Evolutionary conservation across 2,113 vertebrate genomes (phyloP).

Genomic region (Mesoclemmys tuberculata): DNA sequence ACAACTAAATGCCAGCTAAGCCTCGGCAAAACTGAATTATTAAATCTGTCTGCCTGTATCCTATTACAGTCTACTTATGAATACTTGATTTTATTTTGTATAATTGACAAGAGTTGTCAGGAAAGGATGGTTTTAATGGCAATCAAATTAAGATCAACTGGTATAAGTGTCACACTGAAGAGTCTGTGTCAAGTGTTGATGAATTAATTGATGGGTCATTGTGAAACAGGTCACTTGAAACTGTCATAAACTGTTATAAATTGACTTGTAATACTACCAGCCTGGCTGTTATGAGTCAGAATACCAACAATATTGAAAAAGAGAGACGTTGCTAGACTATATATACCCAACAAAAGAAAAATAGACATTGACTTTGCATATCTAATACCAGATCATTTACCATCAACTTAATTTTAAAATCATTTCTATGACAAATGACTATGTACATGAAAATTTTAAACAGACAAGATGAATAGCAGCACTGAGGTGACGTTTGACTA

Average conservation of each 20-base stretch:
- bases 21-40: constrained; percentile 94
- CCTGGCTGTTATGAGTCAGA: constrained; percentile 5
- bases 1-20: constrained; percentile 86
- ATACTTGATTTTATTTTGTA: constrained; percentile 98
- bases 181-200: constrained; percentile 65
- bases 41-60: constrained; percentile 91
- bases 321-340: constrained; percentile 33
- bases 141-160: constrained; percentile 83
- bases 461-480: constrained; percentile 58
- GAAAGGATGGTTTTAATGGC: constrained; percentile 82
- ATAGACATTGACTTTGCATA: constrained; percentile 33
- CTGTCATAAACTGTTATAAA: constrained; percentile 73
- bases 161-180: constrained; percentile 76
- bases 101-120: constrained; percentile 92
- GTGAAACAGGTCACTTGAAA: constrained; percentile 63
- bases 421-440: constrained; percentile 72
- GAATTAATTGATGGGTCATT: constrained; percentile 75
- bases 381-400: constrained; percentile 53
- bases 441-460: constrained; percentile 71
- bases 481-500: constrained; percentile 14
- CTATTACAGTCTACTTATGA: constrained; percentile 92
- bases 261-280: constrained; percentile 59
- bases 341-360: constrained; percentile 46
- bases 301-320: constrained; percentile 21
- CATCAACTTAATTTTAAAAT: constrained; percentile 77